Conservation (phyloP, 1,140 invertebrate species). For the Aporrectodea caliginosa region DNA sequence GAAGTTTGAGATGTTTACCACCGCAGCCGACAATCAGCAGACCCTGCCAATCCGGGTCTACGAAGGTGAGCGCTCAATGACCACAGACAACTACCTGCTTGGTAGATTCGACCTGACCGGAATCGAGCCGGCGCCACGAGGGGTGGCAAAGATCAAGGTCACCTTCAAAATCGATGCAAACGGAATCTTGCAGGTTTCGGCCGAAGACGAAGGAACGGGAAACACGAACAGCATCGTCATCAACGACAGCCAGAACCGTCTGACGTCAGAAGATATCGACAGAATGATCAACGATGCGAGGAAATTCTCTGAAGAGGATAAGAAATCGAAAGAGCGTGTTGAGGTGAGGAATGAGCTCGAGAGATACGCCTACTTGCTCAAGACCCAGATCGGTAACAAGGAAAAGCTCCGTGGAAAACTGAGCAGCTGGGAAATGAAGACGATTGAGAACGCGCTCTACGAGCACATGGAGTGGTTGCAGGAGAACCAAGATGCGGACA, state of each 20-base stretch:
- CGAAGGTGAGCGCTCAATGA: conserved; percentile 98
- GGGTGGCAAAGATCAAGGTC: conserved; percentile 98
- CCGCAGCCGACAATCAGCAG: conserved; percentile 96
- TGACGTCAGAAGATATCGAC: conserved; percentile 96
- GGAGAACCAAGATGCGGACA: conserved; percentile 87
- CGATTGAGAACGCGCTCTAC: conserved; percentile 90
- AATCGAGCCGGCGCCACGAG: conserved; percentile 93
- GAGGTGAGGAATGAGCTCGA: conserved; percentile 85
- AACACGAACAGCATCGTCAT: conserved; percentile 98
- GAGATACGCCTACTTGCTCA: conserved; percentile 95
- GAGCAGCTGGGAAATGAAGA: conserved; percentile 84
- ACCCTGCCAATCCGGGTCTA: conserved; percentile 98
- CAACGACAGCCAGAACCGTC: conserved; percentile 94
- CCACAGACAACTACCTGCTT: conserved; percentile 95
- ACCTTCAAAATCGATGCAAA: conserved; percentile 99
- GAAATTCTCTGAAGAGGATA: conserved; percentile 97
- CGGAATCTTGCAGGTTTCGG: conserved; percentile 76
- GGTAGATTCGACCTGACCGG: conserved; percentile 98
- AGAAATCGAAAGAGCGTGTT: conserved; percentile 85
- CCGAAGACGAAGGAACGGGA: conserved; percentile 94
- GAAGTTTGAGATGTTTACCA: conserved; percentile 99
- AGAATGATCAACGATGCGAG: conserved; percentile 98
- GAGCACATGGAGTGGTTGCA: conserved; percentile 98
- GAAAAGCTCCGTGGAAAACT: conserved; percentile 95
- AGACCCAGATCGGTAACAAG: conserved; percentile 95